Percentiles rank a stretch among this genome's conserved stretches.
These are phyloP conservation scores for Hormaphis cornu DNA, from an alignment of 1,140 invertebrate genomes.

Conservation along the genomic window DNA sequence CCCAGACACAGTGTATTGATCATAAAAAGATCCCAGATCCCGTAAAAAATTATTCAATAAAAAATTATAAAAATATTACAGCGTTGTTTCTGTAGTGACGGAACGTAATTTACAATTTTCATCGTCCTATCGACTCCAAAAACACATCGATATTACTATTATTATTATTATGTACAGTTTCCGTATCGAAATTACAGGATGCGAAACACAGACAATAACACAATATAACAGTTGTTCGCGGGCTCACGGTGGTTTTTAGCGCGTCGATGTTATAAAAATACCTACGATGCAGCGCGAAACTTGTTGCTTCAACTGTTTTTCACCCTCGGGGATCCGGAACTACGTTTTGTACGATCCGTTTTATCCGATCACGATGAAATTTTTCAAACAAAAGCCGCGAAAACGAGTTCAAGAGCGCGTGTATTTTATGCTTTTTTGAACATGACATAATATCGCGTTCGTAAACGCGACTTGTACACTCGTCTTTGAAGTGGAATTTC, in stretches of 20 bases:
- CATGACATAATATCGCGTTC: neutral
- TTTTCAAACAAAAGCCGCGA: neutral
- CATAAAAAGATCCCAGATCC: constrained; percentile 22
- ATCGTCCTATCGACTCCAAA: constrained; percentile 31
- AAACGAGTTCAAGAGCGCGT: neutral
- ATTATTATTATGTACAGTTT: constrained; percentile 2
- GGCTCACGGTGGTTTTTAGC: neutral
- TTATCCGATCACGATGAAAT: neutral
- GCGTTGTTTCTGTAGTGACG: neutral
- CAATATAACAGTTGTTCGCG: constrained; percentile 11
- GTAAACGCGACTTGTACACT: neutral
- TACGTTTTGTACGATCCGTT: neutral
- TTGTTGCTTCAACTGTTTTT: neutral
- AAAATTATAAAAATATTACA: constrained; percentile 18
- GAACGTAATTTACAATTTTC: constrained; percentile 3
- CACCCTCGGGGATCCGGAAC: neutral
- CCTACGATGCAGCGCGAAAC: neutral
- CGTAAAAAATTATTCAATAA: constrained; percentile 19
- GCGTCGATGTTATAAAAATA: neutral
- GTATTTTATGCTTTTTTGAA: constrained; percentile 6
- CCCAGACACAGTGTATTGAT: constrained; percentile 26
- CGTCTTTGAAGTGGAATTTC: neutral
- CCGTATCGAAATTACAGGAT: neutral
- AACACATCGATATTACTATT: constrained; percentile 22
- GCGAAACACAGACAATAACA: constrained; percentile 28